A percentile compares a stretch with the other conserved stretches of the same genome.
These are phyloP conservation scores for Rhinoptilus africanus DNA, from an alignment of 2,113 vertebrate species.

Conservation along the genomic window DNA sequence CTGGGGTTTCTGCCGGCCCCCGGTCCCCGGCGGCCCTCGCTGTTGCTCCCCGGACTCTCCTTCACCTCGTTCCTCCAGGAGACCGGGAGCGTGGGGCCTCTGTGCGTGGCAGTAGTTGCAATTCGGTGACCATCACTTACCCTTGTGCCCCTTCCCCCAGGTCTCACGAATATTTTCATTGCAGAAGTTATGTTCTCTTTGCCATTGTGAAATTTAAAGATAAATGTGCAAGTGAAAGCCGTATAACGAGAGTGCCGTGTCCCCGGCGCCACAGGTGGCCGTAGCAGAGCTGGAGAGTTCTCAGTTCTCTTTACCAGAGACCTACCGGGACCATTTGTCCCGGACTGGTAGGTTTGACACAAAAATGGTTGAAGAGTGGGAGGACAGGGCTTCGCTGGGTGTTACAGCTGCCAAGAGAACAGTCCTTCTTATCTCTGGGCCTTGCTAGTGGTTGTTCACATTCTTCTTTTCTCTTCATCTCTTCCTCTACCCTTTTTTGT, in stretches of 20 bases:
- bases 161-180: accelerated
- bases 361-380: accelerated
- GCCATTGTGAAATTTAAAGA: accelerated
- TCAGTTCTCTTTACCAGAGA: background rate
- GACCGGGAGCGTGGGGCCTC: no score
- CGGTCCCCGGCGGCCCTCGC: background rate
- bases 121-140: accelerated
- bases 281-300: background rate
- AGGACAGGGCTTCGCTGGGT: background rate
- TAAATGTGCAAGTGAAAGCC: no score
- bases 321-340: background rate
- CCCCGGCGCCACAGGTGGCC: accelerated
- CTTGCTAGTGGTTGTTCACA: background rate
- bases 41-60: accelerated
- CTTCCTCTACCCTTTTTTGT: background rate
- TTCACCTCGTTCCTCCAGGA: background rate
- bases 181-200: background rate
- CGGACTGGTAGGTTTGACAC: accelerated
- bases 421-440: background rate
- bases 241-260: accelerated
- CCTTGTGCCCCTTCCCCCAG: accelerated
- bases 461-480: background rate
- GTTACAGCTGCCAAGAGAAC: background rate
- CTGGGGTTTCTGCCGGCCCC: background rate
- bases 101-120: accelerated